Conservation (phyloP, 2,113 vertebrate species). For the Heliornis fulica region DNA sequence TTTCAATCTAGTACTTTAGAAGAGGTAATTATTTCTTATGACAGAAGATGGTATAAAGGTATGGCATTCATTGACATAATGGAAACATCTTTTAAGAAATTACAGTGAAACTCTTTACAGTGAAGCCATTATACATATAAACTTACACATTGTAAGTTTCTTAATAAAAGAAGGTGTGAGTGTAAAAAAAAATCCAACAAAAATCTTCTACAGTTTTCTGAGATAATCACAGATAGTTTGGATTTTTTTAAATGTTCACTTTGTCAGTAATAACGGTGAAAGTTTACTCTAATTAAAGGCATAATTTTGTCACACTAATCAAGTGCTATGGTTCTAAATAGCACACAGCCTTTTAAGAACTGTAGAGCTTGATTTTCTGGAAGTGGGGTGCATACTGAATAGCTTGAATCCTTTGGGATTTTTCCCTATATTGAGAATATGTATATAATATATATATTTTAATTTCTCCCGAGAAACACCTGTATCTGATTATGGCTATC, state of each 20-base stretch:
- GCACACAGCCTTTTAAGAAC: constrained; percentile 1
- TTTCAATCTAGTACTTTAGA: neutral
- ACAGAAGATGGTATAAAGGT: neutral
- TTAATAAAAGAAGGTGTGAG: neutral
- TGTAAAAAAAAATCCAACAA: neutral
- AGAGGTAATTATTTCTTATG: neutral
- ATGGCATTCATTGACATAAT: neutral
- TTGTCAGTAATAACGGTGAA: constrained; percentile 12
- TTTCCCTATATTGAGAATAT: too few species aligned
- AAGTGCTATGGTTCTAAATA: constrained; percentile 20
- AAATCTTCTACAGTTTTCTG: neutral
- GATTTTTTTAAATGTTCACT: constrained; percentile 3
- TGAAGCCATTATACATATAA: neutral
- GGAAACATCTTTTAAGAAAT: neutral
- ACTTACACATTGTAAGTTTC: neutral
- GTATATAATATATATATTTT: neutral
- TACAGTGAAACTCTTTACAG: neutral
- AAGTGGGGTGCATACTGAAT: constrained; percentile 43
- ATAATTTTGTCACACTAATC: constrained; percentile 46
- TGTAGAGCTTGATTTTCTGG: constrained; percentile 30
- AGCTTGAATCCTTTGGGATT: neutral
- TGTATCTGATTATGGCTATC: neutral
- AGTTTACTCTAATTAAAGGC: constrained; percentile 41
- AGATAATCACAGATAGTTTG: neutral
- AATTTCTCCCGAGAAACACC: neutral